Evolutionary conservation across 2,113 vertebrate genomes (phyloP), one percentile per base, ranked within the genome.

Genomic region (Fukomys damarensis): DNA sequence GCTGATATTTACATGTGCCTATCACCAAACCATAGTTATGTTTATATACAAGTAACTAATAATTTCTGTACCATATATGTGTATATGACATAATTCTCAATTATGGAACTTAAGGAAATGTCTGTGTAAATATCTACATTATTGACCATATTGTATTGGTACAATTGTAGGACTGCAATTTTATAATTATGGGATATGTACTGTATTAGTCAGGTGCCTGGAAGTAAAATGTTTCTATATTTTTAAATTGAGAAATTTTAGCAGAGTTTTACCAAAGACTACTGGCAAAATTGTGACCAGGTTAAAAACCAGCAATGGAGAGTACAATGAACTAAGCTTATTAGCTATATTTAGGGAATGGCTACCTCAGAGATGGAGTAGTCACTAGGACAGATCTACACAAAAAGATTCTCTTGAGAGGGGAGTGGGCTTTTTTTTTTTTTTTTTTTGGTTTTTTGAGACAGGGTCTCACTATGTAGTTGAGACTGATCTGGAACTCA

Each of bases 261-360:
- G 22, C 28, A 86, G 83, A 82, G 26, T 72, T 93, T 83, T 89
- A 72, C 61, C 86, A 79, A 19, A 3, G n/a, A 49, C 7, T 80
- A n/a, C 61, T 95, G 87, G n/a, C 5, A 80, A 89, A 84, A 8
- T 52, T 81, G 41, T 95, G 30, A 38, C 24, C 41, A 92, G 30
- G 10, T 66, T 76, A 76, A 61, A 74, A 86, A 54, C 49, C 35
- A 91, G 17, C 2, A 49, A 54, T 14, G 38, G 28, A 76, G 49
- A 65, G 32, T 49, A 12, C 14, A 46, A 52, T 28, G 30, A 16
- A 58, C 8, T 83, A 46, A 32, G 46, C 12, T n/a, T 58, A 49
- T 24, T 28, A 38, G 46, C 12, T 65, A 49, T 32, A 41, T 24
- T 1, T 22, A 76, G 19, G 24, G 41, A 70, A 2, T 7, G 17